A percentile compares a stretch with the other conserved stretches of the same genome.
phyloP scores from a whole-genome alignment of 2,113 vertebrate species.

The Sylvilagus bachmani region DNA sequence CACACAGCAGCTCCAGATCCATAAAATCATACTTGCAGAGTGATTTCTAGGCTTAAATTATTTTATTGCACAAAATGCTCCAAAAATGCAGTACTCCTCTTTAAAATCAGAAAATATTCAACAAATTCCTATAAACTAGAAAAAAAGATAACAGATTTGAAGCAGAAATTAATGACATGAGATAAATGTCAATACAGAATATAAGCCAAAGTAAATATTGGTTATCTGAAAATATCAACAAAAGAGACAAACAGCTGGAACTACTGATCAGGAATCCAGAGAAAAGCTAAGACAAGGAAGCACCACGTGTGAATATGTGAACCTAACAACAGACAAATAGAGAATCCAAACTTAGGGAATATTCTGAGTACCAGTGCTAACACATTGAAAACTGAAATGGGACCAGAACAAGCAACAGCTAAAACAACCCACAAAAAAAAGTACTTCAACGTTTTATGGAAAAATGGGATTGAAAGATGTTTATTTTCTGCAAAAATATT shows the following conservation, averaged over 20 bases:
- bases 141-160: background rate
- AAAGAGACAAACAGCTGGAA: background rate
- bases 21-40: too few relatives aligned
- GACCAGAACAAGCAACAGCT: background rate
- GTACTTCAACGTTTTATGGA: too few relatives aligned
- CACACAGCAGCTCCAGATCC: too few relatives aligned
- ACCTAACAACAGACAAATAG: background rate
- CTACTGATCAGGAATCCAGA: background rate
- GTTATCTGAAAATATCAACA: background rate
- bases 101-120: background rate
- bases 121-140: too few relatives aligned
- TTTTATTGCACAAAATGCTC: background rate
- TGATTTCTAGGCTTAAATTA: background rate
- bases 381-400: background rate
- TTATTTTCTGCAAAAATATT: too few relatives aligned
- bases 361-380: background rate
- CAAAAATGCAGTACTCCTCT: background rate
- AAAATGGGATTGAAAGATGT: too few relatives aligned
- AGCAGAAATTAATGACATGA: background rate
- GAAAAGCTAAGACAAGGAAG: background rate
- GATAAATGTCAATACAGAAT: background rate
- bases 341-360: background rate
- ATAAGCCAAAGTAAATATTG: slow-evolving; percentile 5
- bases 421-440: background rate
- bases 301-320: background rate